phyloP scores from a whole-genome alignment of 2,797 vertebrate species.

The Pangasius larnaudii region DNA sequence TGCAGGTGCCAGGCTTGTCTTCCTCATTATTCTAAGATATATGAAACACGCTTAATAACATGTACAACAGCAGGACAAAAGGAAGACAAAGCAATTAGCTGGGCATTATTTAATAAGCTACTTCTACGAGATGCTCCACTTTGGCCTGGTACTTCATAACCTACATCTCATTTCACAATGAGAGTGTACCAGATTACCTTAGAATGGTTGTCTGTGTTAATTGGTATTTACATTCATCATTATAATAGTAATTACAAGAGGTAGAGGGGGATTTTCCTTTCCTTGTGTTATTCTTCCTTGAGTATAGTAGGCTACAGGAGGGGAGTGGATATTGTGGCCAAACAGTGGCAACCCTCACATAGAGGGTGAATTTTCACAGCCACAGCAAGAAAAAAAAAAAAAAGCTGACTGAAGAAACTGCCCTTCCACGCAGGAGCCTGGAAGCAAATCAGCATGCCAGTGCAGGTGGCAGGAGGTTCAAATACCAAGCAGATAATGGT shows the following conservation, averaged over 20 bases:
- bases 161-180: slow-evolving; percentile 52
- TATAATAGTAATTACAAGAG: slow-evolving; percentile 41
- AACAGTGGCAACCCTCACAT: slow-evolving; percentile 23
- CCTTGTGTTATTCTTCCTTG: slow-evolving; percentile 17
- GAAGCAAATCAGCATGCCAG: slow-evolving; percentile 63
- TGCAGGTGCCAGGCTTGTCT: slow-evolving; percentile 79
- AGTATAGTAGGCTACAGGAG: background rate
- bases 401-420: slow-evolving; percentile 33
- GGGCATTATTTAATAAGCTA: slow-evolving; percentile 80
- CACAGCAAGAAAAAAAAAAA: background rate
- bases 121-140: slow-evolving; percentile 69
- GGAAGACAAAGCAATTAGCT: slow-evolving; percentile 85
- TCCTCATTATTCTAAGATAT: slow-evolving; percentile 83
- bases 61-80: slow-evolving; percentile 76
- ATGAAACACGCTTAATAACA: slow-evolving; percentile 73
- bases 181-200: slow-evolving; percentile 39
- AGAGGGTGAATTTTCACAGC: slow-evolving; percentile 16
- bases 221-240: slow-evolving; percentile 53
- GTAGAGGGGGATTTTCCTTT: slow-evolving; percentile 26
- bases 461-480: slow-evolving; percentile 53
- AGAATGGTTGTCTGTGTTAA: slow-evolving; percentile 41
- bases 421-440: slow-evolving; percentile 69
- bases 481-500: slow-evolving; percentile 51
- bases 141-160: slow-evolving; percentile 63
- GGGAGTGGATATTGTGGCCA: slow-evolving; percentile 27